These are phyloP conservation scores for Brenthis hecate DNA, from an alignment of 2,888 invertebrate genomes.

Conservation along the genomic window DNA sequence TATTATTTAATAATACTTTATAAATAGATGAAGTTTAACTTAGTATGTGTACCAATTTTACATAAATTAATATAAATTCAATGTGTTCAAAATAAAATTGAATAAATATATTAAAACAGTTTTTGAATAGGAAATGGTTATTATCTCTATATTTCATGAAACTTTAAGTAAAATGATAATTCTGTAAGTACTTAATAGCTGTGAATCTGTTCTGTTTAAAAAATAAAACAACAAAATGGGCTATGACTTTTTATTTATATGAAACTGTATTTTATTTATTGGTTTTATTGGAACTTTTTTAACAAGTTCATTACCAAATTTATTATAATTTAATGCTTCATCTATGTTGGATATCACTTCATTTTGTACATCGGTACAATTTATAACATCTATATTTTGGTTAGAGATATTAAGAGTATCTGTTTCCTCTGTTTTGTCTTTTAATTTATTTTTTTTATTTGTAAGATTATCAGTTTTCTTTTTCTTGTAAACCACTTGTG, in stretches of 20 bases:
- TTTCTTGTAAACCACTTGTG: constrained; percentile 33
- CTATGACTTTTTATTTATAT: constrained; percentile 56
- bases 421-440: constrained; percentile 13
- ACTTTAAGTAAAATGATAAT: no score
- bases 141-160: no score
- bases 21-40: no score
- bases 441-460: constrained; percentile 40
- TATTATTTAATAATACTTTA: no score
- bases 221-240: constrained; percentile 32
- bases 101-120: no score
- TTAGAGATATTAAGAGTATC: not conserved
- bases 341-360: constrained; percentile 66
- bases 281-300: constrained; percentile 57
- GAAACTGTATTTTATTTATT: constrained; percentile 67
- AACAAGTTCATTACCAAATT: constrained; percentile 65
- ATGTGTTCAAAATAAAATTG: no score
- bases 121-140: no score
- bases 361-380: constrained; percentile 58
- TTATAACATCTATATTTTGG: constrained; percentile 54
- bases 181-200: no score
- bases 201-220: no score
- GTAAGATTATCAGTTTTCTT: constrained; percentile 42
- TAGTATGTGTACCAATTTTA: no score
- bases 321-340: constrained; percentile 64
- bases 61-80: no score